Evolutionary conservation across 2,888 invertebrate species (phyloP).

Genomic region (Diaperis boleti): DNA sequence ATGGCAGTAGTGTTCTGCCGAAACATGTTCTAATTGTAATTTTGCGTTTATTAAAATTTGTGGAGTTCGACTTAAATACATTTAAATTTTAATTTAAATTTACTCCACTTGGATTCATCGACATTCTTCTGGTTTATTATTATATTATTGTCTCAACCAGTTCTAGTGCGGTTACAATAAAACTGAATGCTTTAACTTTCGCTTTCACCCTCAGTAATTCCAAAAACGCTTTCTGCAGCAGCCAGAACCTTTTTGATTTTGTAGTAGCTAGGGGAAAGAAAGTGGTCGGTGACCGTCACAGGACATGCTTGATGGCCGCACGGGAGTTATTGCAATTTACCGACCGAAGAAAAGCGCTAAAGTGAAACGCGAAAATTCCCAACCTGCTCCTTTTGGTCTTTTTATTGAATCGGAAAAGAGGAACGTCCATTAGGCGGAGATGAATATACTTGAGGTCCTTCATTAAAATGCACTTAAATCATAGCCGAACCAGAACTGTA

Average conservation of each 20-base stretch:
- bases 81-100: too few species aligned
- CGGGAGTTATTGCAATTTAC: constrained; percentile 34
- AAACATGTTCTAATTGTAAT: too few species aligned
- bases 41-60: too few species aligned
- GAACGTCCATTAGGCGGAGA: constrained; percentile 15
- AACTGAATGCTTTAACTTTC: too few species aligned
- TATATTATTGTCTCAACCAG: too few species aligned
- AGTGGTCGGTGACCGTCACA: constrained; percentile 29
- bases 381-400: constrained; percentile 28
- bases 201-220: not conserved
- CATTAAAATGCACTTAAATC: constrained; percentile 13
- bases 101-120: too few species aligned
- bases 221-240: constrained; percentile 19
- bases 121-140: too few species aligned
- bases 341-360: constrained; percentile 25
- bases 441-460: constrained; percentile 14
- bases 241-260: constrained; percentile 28
- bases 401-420: constrained; percentile 28
- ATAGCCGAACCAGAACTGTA: not conserved
- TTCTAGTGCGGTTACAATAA: too few species aligned
- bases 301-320: constrained; percentile 25
- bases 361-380: constrained; percentile 31
- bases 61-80: too few species aligned
- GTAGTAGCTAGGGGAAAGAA: constrained; percentile 12
- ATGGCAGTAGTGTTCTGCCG: too few species aligned